phyloP scores from a whole-genome alignment of 2,113 vertebrate species.

The Baryphthengus martii region DNA sequence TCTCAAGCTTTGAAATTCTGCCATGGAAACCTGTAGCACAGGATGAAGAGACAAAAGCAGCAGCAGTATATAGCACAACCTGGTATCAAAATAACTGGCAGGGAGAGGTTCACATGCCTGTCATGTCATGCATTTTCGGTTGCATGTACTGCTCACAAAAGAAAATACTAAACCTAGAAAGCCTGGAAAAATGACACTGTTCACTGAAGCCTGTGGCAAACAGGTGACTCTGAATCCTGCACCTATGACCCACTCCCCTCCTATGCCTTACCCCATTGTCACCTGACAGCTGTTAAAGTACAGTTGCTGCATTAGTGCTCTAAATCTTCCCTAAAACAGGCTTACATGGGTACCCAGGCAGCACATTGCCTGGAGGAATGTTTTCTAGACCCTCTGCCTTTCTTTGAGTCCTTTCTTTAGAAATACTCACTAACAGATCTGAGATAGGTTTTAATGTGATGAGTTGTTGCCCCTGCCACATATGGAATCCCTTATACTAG shows the following conservation, averaged over 20 bases:
- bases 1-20: slow-evolving; percentile 1
- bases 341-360: neutral
- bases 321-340: neutral
- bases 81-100: neutral
- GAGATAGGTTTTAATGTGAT: neutral
- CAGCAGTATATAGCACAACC: neutral
- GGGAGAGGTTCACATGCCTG: neutral
- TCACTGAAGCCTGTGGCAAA: neutral
- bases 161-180: neutral
- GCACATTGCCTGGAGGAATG: neutral
- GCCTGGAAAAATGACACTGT: neutral
- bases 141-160: neutral
- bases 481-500: neutral
- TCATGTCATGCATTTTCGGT: neutral
- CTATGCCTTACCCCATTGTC: neutral
- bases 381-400: neutral
- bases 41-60: neutral
- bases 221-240: neutral
- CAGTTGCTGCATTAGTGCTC: neutral
- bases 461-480: neutral
- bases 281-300: neutral
- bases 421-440: neutral
- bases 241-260: rapidly evolving
- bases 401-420: neutral
- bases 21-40: neutral